Conservation (phyloP, 92 coral and sea anemone species). For the Epizoanthus fatuus region DNA sequence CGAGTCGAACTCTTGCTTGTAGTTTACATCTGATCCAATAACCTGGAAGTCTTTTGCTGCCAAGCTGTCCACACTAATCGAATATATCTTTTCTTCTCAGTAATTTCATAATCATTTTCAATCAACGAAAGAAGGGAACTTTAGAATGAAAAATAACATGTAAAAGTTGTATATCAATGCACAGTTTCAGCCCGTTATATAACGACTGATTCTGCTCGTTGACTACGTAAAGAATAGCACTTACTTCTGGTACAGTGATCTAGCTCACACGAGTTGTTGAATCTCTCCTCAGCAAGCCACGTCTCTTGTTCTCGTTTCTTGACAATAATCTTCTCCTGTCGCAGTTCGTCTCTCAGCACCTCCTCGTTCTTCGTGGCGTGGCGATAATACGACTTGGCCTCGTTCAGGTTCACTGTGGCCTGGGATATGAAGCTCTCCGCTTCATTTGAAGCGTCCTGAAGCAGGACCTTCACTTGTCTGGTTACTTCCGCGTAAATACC, state of each 20-base stretch:
- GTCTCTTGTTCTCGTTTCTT: slow-evolving; percentile 85
- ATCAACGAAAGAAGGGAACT: too few relatives aligned
- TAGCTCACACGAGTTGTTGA: slow-evolving; percentile 86
- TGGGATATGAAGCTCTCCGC: slow-evolving; percentile 91
- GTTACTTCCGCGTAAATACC: slow-evolving; percentile 82
- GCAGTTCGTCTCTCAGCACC: slow-evolving; percentile 71
- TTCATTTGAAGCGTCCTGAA: slow-evolving; percentile 83
- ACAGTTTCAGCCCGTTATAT: too few relatives aligned
- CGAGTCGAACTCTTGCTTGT: too few relatives aligned
- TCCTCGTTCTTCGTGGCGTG: slow-evolving; percentile 84
- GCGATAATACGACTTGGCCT: slow-evolving; percentile 92
- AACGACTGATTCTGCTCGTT: too few relatives aligned
- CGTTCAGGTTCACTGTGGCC: slow-evolving; percentile 89
- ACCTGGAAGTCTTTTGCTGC: too few relatives aligned
- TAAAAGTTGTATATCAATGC: too few relatives aligned
- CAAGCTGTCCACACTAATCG: too few relatives aligned
- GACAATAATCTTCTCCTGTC: slow-evolving; percentile 64
- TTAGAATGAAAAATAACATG: too few relatives aligned
- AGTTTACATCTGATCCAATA: too few relatives aligned
- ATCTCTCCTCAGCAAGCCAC: slow-evolving; percentile 87
- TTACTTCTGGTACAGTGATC: slow-evolving; percentile 87
- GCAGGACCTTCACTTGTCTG: slow-evolving; percentile 60
- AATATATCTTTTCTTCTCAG: too few relatives aligned
- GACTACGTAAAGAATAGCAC: slow-evolving; percentile 2
- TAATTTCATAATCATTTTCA: too few relatives aligned